phyloP scores from a whole-genome alignment of 2,797 vertebrate genomes.

The Rhinogobio ventralis region DNA sequence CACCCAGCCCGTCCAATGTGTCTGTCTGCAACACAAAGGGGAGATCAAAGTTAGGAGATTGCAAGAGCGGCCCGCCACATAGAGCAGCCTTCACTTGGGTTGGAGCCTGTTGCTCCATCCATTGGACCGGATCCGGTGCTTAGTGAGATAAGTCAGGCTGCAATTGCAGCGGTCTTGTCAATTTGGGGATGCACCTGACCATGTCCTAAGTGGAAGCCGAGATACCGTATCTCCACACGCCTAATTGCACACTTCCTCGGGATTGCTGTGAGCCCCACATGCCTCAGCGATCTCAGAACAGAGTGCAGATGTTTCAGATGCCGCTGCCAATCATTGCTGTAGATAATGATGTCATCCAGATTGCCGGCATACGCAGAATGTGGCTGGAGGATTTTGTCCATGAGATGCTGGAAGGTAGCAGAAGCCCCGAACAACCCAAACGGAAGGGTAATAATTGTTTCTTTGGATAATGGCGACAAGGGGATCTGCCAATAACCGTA shows the following conservation, averaged over 20 bases:
- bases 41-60: not conserved
- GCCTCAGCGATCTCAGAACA: not conserved
- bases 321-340: not conserved
- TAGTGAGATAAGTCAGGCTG: not conserved
- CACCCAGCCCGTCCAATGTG: not conserved
- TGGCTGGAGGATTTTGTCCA: not conserved
- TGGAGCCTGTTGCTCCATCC: not conserved
- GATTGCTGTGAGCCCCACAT: conserved; percentile 27
- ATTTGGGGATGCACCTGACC: conserved; percentile 11
- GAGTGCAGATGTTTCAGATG: not conserved
- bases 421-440: not conserved
- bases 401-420: conserved; percentile 7
- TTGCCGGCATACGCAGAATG: not conserved
- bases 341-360: conserved; percentile 9
- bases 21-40: not conserved
- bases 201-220: conserved; percentile 14
- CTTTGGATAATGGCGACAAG: conserved; percentile 2
- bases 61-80: not conserved
- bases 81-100: not conserved
- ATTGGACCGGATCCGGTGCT: not conserved
- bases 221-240: conserved; percentile 9
- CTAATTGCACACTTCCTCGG: not conserved
- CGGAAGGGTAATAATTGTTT: not conserved
- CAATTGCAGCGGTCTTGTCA: conserved; percentile 13
- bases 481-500: conserved; percentile 33